Base-by-base conservation (phyloP, 2,888 invertebrate genomes). In the Orthosia gothica region DNA sequence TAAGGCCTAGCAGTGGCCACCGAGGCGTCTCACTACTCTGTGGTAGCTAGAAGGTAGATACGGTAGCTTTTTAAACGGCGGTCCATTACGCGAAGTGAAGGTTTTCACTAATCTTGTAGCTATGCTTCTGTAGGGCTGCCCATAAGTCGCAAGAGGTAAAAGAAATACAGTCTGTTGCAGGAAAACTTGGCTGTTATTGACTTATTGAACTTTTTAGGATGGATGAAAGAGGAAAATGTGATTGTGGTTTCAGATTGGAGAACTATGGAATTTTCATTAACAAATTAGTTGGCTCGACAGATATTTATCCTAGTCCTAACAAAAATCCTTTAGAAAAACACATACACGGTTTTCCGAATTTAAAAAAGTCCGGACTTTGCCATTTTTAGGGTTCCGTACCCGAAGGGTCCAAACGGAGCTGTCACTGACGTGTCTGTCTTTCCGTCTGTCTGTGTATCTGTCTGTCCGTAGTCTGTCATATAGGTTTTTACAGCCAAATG, bases 41-140 rank as follows among this genome's bases (percentile, higher is more conserved):
- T 45, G 57, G 72, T 45, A 45, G 55, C 9, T 16, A 16, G 58
- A 45, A 54, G 55, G 59, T 61, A 75, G 32, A 49, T 73, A 65
- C 57, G 57, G 76, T 75, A 61, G 86, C 82, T 87, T 85, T 87
- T 84, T 87, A 86, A 87, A 82, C 70, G 72, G 47, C 23, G 63
- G 73, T 87, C 86, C 86, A 87, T 87, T 87, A 87, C 71, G 70
- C 11, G 61, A 59, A 77, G 71, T 66, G 54, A 82, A 81, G 78
- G 81, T 81, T 87, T 78, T 76, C 72, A 69, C 75, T 82, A 84
- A 85, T 82, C 87, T 81, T 70, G 67, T 81, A 73, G 74, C 70
- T 55, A 76, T 77, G 74, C 63, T 47, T 49, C 72, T 66, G 55
- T 79, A 81, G 79, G 71, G 68, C 32, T 76, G 73, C 13, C 49